These are phyloP conservation scores for Trachelus iudaicus DNA, from an alignment of 2,888 invertebrate species.

Conservation along the genomic window DNA sequence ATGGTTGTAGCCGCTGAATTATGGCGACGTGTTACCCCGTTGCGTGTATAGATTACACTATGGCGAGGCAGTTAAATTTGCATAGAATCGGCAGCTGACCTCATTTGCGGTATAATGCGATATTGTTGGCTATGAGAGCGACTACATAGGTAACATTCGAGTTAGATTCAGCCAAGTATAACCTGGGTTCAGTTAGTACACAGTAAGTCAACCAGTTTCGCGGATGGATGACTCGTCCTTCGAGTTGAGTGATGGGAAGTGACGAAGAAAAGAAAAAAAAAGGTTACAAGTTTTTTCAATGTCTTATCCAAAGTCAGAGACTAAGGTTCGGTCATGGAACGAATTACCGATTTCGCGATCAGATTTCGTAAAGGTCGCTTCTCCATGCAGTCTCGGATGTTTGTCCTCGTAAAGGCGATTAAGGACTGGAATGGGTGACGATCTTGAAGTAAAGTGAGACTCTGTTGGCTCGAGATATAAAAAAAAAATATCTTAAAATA, in stretches of 20 bases:
- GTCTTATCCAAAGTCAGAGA: neutral
- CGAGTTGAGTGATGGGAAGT: neutral
- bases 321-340: neutral
- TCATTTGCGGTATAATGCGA: slow-evolving; percentile 21
- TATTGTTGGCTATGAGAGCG: neutral
- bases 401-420: neutral
- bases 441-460: neutral
- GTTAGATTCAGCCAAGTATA: neutral
- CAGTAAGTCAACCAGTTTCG: neutral
- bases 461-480: neutral
- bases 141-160: neutral
- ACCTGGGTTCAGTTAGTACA: neutral
- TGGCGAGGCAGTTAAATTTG: slow-evolving; percentile 23
- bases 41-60: neutral
- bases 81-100: slow-evolving; percentile 29
- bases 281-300: neutral
- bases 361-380: neutral
- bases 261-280: neutral
- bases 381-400: neutral
- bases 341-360: neutral
- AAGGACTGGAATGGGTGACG: neutral
- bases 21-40: slow-evolving; percentile 18
- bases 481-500: neutral
- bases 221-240: neutral
- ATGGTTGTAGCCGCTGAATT: slow-evolving; percentile 29